These are phyloP conservation scores for Ptilodon capucinus DNA, from an alignment of 2,888 invertebrate species.

Conservation along the genomic window DNA sequence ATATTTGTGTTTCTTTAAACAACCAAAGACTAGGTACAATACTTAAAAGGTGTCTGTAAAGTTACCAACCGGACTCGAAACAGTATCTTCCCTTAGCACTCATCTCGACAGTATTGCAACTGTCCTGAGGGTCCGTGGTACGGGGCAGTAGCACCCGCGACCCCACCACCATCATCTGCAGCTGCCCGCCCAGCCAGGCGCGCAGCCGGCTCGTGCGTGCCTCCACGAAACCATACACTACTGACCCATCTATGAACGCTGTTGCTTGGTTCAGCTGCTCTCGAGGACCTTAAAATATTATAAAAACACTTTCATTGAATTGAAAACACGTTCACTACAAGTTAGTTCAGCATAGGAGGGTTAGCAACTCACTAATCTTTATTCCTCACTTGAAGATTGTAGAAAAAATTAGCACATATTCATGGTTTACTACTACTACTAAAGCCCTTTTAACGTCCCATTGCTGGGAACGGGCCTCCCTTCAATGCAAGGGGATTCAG, in stretches of 20 bases:
- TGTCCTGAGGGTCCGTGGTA: slow-evolving; percentile 87
- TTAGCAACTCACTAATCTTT: no score
- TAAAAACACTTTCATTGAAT: no score
- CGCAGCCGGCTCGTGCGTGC: slow-evolving; percentile 77
- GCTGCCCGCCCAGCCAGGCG: slow-evolving; percentile 77
- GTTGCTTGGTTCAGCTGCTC: slow-evolving; percentile 94
- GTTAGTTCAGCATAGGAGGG: no score
- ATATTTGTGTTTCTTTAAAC: no score
- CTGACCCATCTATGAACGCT: slow-evolving; percentile 92
- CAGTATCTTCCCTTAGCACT: slow-evolving; percentile 89
- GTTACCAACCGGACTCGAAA: slow-evolving; percentile 85
- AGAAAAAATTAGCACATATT: no score
- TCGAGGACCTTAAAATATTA: slow-evolving; percentile 85
- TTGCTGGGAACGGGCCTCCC: no score
- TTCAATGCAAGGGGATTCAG: no score
- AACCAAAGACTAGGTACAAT: no score
- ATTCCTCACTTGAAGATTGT: no score
- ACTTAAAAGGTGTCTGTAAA: neutral
- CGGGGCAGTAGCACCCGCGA: slow-evolving; percentile 86
- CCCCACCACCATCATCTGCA: slow-evolving; percentile 86
- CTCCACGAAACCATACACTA: slow-evolving; percentile 88
- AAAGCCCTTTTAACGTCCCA: no score
- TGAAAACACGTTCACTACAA: no score
- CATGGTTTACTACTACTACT: no score
- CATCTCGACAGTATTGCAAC: slow-evolving; percentile 89